Conservation (phyloP, 2,113 vertebrate species). For the Pongo pygmaeus region DNA sequence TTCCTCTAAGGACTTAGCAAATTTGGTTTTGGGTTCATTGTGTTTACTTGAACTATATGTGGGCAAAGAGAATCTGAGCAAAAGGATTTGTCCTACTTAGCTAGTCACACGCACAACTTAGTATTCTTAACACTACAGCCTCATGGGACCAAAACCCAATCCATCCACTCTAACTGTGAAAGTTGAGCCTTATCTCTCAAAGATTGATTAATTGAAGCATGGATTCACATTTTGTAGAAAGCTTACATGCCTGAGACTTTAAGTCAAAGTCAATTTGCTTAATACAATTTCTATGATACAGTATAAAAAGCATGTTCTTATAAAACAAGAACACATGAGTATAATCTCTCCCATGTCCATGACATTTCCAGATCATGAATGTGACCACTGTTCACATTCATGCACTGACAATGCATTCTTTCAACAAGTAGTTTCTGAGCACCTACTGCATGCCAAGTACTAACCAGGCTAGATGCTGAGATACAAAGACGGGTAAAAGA, state of each 20-base stretch:
- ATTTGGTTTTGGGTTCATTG: background rate
- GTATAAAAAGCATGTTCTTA: background rate
- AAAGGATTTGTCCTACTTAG: background rate
- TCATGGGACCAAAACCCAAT: background rate
- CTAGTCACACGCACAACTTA: background rate
- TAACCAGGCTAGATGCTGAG: background rate
- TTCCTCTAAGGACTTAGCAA: background rate
- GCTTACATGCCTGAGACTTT: background rate
- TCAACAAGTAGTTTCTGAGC: background rate
- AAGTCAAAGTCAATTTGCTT: background rate
- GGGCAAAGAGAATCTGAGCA: background rate
- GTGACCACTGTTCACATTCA: background rate
- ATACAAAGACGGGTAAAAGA: background rate
- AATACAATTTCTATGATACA: background rate
- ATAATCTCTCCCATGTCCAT: background rate
- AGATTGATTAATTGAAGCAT: background rate
- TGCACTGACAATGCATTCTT: background rate
- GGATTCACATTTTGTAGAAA: background rate
- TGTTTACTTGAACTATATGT: background rate
- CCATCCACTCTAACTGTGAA: background rate
- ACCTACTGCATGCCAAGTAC: background rate
- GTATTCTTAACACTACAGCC: background rate
- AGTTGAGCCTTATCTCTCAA: background rate
- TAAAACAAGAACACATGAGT: background rate
- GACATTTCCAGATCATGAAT: background rate